Evolutionary conservation across 2,113 vertebrate genomes (phyloP).

Genomic region (Triplophysa siluroides): DNA sequence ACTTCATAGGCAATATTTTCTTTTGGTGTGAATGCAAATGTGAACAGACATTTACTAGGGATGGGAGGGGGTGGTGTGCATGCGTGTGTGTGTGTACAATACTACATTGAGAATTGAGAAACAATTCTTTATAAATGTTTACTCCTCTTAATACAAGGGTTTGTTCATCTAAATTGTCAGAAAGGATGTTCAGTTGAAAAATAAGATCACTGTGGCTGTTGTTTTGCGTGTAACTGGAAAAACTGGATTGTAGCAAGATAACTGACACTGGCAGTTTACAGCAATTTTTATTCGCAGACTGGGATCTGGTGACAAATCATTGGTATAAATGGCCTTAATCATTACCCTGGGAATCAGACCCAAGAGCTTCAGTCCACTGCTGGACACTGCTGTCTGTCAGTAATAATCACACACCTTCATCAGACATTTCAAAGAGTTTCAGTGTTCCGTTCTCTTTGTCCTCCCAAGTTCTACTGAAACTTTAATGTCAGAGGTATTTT

Average conservation of each 20-base stretch:
- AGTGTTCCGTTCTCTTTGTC: not conserved
- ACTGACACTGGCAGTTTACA: not conserved
- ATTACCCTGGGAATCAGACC: constrained; percentile 8
- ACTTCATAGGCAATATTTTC: not conserved
- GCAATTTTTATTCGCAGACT: constrained; percentile 5
- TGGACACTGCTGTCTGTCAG: not conserved
- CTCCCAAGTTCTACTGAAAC: constrained; percentile 55
- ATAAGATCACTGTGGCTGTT: not conserved
- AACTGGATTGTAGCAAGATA: too few relatives aligned
- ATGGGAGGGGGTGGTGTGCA: not conserved
- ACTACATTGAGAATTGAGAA: not conserved
- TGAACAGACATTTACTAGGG: not conserved
- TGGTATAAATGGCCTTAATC: not conserved
- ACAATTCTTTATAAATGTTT: not conserved
- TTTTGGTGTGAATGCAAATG: not conserved
- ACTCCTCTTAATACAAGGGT: not conserved
- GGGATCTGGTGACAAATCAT: constrained; percentile 14
- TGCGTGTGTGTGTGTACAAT: not conserved
- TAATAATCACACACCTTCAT: not conserved
- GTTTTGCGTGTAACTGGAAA: not conserved
- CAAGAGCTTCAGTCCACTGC: not conserved
- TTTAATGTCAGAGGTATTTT: constrained; percentile 69
- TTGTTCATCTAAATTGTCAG: not conserved
- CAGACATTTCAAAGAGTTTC: constrained; percentile 4
- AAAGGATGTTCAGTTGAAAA: too few relatives aligned